phyloP scores from a whole-genome alignment of 2,888 invertebrate genomes.

The Apotomis turbidana region DNA sequence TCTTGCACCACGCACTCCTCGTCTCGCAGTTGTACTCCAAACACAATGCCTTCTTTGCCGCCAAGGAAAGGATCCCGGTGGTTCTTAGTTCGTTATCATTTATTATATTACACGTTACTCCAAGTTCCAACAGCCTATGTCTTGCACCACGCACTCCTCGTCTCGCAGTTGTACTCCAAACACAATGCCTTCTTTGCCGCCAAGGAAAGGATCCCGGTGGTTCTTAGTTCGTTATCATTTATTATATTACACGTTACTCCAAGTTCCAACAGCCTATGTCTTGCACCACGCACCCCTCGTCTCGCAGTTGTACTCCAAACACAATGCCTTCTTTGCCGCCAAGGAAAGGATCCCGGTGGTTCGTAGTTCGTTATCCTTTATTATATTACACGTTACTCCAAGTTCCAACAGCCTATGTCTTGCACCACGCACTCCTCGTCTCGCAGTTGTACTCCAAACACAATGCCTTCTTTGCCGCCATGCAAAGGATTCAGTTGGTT shows the following conservation, averaged over 20 bases:
- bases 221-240: conserved; percentile 37
- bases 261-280: conserved; percentile 11
- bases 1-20: conserved; percentile 44
- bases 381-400: too few species aligned
- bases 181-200: conserved; percentile 66
- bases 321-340: conserved; percentile 65
- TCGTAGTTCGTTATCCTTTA: conserved; percentile 36
- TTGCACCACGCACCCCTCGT: conserved; percentile 44
- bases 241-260: too few species aligned
- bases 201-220: conserved; percentile 50
- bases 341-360: conserved; percentile 49
- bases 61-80: too few species aligned
- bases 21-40: conserved; percentile 59
- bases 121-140: conserved; percentile 13
- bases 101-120: too few species aligned
- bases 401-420: conserved; percentile 24
- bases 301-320: conserved; percentile 61
- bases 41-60: conserved; percentile 67
- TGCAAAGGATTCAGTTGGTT: conserved; percentile 54
- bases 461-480: conserved; percentile 63
- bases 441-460: conserved; percentile 62
- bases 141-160: conserved; percentile 44
- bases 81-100: too few species aligned
- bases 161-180: conserved; percentile 60
- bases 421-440: conserved; percentile 44